Percentiles rank a stretch among this genome's conserved stretches.
Evolutionary conservation across 2,888 invertebrate genomes (phyloP).

Genomic region (Pachycephus smyrnensis): DNA sequence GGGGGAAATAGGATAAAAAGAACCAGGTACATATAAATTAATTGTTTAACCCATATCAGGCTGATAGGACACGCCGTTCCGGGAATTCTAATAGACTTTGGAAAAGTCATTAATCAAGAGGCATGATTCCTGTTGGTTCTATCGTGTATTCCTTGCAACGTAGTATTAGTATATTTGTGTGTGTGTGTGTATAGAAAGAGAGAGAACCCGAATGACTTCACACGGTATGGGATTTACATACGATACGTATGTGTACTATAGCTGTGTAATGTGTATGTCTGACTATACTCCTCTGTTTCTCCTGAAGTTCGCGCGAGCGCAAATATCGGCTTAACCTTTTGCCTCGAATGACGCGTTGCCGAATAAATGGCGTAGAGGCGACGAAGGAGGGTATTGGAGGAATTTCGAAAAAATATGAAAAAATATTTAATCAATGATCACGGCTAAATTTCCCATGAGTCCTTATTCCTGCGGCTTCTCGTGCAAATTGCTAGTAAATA

Average conservation of each 20-base stretch:
- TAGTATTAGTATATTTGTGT: no score
- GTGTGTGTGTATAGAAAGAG: no score
- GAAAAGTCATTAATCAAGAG: not conserved
- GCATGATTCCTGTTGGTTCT: not conserved
- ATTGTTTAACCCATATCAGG: not conserved
- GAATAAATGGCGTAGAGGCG: no score
- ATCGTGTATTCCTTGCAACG: not conserved
- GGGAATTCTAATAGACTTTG: not conserved
- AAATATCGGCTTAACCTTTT: no score
- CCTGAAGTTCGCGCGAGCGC: not conserved
- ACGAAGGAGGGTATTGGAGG: no score
- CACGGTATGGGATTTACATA: constrained; percentile 2
- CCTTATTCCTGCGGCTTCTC: no score
- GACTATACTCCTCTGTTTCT: not conserved
- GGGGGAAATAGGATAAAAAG: not conserved
- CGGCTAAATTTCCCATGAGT: no score
- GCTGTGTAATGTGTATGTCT: not conserved
- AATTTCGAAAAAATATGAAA: no score
- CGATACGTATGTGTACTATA: constrained; percentile 8
- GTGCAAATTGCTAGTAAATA: no score
- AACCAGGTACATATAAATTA: not conserved
- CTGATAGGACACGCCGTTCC: not conserved
- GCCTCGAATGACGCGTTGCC: no score
- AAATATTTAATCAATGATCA: no score
- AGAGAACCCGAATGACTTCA: no score